phyloP scores from a whole-genome alignment of 2,888 invertebrate genomes.

The Pseudococcus jackbeardsleyi region DNA sequence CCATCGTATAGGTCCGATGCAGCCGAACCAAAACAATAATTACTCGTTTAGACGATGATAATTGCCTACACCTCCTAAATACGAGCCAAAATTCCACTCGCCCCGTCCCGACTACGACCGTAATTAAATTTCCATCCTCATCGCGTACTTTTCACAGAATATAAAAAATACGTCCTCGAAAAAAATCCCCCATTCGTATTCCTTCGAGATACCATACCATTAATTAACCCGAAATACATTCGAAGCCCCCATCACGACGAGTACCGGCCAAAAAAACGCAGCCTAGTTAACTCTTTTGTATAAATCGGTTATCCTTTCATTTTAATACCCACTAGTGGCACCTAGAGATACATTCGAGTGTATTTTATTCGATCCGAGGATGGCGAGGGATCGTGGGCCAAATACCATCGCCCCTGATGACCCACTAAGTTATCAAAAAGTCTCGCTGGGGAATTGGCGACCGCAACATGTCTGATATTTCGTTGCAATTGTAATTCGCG shows the following conservation, averaged over 20 bases:
- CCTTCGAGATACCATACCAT: constrained; percentile 44
- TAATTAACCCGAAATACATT: constrained; percentile 5
- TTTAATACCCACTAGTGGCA: constrained; percentile 39
- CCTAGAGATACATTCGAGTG: constrained; percentile 31
- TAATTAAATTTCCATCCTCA: constrained; percentile 19
- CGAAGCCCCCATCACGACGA: neutral
- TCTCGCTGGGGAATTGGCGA: neutral
- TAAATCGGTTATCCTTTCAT: neutral
- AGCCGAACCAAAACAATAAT: neutral
- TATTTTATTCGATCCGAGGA: neutral
- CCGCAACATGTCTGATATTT: neutral
- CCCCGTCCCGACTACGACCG: neutral
- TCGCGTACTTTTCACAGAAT: neutral
- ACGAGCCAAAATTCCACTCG: neutral
- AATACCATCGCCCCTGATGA: constrained; percentile 40
- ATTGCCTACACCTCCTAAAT: neutral
- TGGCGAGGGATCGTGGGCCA: neutral
- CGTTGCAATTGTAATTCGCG: neutral
- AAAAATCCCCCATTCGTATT: neutral
- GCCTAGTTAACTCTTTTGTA: constrained; percentile 42
- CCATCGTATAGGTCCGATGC: neutral
- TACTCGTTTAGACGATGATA: neutral
- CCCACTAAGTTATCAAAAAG: neutral
- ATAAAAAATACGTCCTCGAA: neutral
- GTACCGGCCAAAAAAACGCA: neutral